Evolutionary conservation across 2,797 vertebrate species (phyloP).

Genomic region (Galagoides demidoff): DNA sequence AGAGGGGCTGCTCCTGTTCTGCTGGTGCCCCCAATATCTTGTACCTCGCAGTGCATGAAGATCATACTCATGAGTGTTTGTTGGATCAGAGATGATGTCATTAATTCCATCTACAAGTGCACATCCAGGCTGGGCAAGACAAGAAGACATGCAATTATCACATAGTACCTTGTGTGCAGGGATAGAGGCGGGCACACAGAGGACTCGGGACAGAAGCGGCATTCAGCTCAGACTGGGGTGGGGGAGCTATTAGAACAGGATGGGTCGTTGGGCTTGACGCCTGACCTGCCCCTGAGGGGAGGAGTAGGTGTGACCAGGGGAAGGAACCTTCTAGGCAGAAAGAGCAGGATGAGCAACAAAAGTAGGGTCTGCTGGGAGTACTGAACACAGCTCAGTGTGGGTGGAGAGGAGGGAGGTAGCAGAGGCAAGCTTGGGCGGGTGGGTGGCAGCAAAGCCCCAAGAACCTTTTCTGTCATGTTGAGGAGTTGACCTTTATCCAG

Average conservation of each 20-base stretch:
- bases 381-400: not conserved
- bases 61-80: not conserved
- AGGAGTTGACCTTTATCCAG: not conserved
- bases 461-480: not conserved
- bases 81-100: not conserved
- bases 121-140: not conserved
- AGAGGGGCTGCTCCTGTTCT: not conserved
- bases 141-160: not conserved
- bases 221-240: not conserved
- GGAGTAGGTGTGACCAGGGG: too few species aligned
- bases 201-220: not conserved
- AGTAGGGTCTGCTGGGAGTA: not conserved
- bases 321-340: not conserved
- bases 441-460: not conserved
- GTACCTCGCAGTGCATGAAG: not conserved
- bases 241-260: not conserved
- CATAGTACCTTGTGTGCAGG: not conserved
- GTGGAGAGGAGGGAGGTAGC: not conserved
- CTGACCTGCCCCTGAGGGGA: not conserved
- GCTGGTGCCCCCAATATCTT: not conserved
- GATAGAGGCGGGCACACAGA: not conserved
- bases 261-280: not conserved
- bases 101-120: not conserved
- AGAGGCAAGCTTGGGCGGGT: not conserved
- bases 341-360: not conserved